Evolutionary conservation across 2,113 vertebrate species (phyloP), one percentile per base, ranked within the genome.

Genomic region (Proteles cristata): DNA sequence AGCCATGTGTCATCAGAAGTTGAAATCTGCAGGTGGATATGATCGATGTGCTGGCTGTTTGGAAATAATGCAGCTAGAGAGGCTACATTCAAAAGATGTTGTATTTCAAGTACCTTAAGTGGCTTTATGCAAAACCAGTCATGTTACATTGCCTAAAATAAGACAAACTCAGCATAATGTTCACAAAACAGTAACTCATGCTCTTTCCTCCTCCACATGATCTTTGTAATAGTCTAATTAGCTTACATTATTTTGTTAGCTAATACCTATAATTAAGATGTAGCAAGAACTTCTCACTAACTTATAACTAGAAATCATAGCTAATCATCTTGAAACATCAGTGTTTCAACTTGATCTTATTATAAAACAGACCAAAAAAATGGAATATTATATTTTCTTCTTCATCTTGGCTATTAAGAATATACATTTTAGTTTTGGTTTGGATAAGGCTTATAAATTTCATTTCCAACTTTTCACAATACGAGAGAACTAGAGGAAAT

Each of bases 331-430:
- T 91, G 90, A 95, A 94, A 90, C 23, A 93, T 81, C n/a, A 81
- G 7, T 91, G 95, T 86, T 43, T 91, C 89, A 93, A 93, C 8
- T 58, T 89, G n/a, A 63, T 25, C 43, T 96, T 96, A 92, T 76
- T 96, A 91, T 89, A 90, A 97, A 98, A 91, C 45, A 88, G 55
- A 68, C 35, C 53, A 94, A 92, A 95, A 53, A 96, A 97, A 85
- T 85, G 6, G n/a, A 93, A 93, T 76, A 66, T 71, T 53, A 25
- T 58, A 88, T 88, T 96, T 93, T 84, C 88, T 66, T 90, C 21
- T 90, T 90, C 39, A 68, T 65, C 45, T 35, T 92, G 33, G 45
- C 43, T 93, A 50, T 58, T 82, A 71, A 94, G 61, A 88, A 69
- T 89, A 63, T 74, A n/a, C 61, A 79, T 74, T 96, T 88, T 73